Evolutionary conservation across 1,140 invertebrate species (phyloP).

Genomic region (Lordiphosa mommai): DNA sequence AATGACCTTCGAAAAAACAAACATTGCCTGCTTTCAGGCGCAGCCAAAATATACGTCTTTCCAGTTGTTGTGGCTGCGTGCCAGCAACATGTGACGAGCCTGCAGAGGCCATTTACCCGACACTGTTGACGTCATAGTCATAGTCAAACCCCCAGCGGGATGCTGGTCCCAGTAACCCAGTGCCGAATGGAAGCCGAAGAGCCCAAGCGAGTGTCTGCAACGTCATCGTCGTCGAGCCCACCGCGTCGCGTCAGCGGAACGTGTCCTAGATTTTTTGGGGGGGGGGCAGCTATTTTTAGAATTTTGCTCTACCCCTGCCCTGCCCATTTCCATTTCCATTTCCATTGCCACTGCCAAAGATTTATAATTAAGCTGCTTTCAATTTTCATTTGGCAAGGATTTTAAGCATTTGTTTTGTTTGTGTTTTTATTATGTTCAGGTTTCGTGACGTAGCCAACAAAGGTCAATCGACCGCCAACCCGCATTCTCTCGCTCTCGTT

Average conservation of each 20-base stretch:
- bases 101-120: slow-evolving; percentile 75
- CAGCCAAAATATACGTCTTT: slow-evolving; percentile 33
- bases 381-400: slow-evolving; percentile 24
- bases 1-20: background rate
- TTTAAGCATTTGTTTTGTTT: slow-evolving; percentile 4
- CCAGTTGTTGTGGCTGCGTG: slow-evolving; percentile 19
- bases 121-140: slow-evolving; percentile 69
- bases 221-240: slow-evolving; percentile 17
- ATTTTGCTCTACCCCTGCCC: background rate
- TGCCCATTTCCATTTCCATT: background rate
- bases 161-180: slow-evolving; percentile 53
- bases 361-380: slow-evolving; percentile 14
- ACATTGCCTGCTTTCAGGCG: slow-evolving; percentile 48
- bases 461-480: slow-evolving; percentile 17
- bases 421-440: slow-evolving; percentile 19
- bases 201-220: background rate
- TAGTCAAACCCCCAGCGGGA: background rate
- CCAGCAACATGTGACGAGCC: slow-evolving; percentile 67
- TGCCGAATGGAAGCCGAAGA: slow-evolving; percentile 16
- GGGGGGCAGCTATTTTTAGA: slow-evolving; percentile 25
- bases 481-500: background rate
- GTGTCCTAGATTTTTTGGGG: slow-evolving; percentile 42
- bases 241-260: slow-evolving; percentile 5
- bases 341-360: background rate
- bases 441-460: slow-evolving; percentile 36